These are phyloP conservation scores for Ptilonorhynchus violaceus DNA, from an alignment of 2,113 vertebrate genomes.

Conservation along the genomic window DNA sequence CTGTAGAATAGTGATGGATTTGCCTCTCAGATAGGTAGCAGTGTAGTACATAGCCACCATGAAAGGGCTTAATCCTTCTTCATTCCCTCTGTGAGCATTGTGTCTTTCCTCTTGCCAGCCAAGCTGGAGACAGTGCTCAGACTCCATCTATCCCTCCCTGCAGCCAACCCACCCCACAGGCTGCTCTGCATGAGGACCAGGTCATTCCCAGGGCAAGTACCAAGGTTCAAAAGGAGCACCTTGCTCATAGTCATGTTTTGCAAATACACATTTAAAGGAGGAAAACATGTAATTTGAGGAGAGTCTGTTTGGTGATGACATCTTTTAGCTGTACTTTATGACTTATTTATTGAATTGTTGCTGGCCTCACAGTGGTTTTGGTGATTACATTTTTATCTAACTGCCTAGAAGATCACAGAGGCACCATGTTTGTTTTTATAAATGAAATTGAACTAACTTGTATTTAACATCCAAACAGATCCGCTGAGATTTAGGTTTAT, in stretches of 20 bases:
- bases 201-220: background rate
- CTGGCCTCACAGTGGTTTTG: background rate
- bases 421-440: background rate
- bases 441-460: background rate
- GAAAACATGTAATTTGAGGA: background rate
- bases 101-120: background rate
- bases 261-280: background rate
- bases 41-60: rapidly evolving
- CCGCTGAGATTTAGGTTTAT: background rate
- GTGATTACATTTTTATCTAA: background rate
- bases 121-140: background rate
- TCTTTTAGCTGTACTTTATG: background rate
- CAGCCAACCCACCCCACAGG: background rate
- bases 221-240: background rate
- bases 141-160: background rate
- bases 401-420: background rate
- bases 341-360: background rate
- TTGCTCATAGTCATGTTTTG: conserved; percentile 6
- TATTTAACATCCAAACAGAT: conserved; percentile 37
- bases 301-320: background rate
- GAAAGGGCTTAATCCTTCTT: background rate
- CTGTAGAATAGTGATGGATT: background rate
- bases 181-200: background rate
- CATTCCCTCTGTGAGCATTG: background rate
- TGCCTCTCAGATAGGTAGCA: background rate